These are phyloP conservation scores for Listrodromus nycthemerus DNA, from an alignment of 2,888 invertebrate genomes.

Conservation along the genomic window DNA sequence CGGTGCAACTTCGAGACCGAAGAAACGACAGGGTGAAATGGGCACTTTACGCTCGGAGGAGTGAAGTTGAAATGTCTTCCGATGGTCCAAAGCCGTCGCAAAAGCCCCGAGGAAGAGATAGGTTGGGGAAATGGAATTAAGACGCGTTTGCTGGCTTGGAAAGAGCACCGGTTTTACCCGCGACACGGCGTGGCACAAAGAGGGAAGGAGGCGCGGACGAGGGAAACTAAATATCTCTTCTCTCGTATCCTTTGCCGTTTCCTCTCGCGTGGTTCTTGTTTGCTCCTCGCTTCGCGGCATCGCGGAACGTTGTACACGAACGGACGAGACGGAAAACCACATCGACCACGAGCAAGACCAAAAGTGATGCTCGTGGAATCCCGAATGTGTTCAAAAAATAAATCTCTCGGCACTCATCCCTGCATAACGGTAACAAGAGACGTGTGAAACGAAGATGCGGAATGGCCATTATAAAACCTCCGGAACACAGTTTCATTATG, in stretches of 20 bases:
- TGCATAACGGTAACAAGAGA: background rate
- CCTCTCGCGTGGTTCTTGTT: slow-evolving; percentile 14
- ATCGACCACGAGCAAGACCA: slow-evolving; percentile 33
- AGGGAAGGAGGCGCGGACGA: slow-evolving; percentile 21
- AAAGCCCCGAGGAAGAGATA: background rate
- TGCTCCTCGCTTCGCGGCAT: background rate
- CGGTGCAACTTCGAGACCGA: too few relatives aligned
- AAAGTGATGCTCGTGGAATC: slow-evolving; percentile 4
- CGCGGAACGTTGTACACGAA: background rate
- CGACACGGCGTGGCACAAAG: background rate
- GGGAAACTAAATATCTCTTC: slow-evolving; percentile 47
- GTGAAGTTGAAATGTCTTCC: background rate
- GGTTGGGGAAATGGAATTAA: background rate
- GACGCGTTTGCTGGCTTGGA: background rate
- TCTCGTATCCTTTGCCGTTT: slow-evolving; percentile 3
- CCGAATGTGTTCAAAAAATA: slow-evolving; percentile 12
- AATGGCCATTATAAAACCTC: slow-evolving; percentile 5
- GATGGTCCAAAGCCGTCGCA: slow-evolving; percentile 4
- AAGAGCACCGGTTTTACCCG: slow-evolving; percentile 6
- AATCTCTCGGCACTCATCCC: slow-evolving; percentile 27
- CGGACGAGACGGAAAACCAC: slow-evolving; percentile 31
- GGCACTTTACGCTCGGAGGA: slow-evolving; percentile 9
- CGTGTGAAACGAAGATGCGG: slow-evolving; percentile 19
- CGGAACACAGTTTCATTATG: slow-evolving; percentile 57
- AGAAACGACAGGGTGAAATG: background rate